Conservation (phyloP, 2,888 invertebrate species). For the Scotopteryx bipunctaria region DNA sequence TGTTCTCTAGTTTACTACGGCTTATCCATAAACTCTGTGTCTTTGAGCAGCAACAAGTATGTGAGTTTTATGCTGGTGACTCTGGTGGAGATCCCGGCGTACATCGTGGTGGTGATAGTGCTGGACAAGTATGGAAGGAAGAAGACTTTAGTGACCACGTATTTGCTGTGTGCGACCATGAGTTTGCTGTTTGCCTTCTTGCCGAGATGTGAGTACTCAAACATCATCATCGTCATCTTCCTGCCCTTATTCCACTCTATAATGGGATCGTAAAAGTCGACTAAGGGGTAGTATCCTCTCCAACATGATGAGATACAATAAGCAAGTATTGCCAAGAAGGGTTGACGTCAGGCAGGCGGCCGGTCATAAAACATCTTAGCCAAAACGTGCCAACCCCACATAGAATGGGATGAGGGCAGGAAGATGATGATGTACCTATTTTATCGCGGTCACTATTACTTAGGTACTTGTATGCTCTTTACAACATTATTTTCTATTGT, state of each 20-base stretch:
- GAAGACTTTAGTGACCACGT: conserved; percentile 84
- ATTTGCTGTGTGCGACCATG: conserved; percentile 84
- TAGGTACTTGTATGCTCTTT: no score
- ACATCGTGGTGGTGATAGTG: conserved; percentile 85
- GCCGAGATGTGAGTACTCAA: conserved; percentile 81
- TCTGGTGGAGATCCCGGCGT: conserved; percentile 89
- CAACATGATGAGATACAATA: no score
- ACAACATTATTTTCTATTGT: background rate
- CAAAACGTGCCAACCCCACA: no score
- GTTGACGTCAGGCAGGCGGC: no score
- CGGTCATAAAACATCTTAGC: no score
- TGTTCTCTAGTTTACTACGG: conserved; percentile 92
- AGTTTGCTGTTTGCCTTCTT: conserved; percentile 85
- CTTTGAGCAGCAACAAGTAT: conserved; percentile 89
- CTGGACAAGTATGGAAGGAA: conserved; percentile 87
- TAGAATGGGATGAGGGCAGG: no score
- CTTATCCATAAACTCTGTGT: conserved; percentile 89
- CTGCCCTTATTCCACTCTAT: no score
- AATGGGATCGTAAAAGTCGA: no score
- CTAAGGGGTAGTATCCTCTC: no score
- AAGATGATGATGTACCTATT: no score
- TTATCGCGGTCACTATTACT: background rate
- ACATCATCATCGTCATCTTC: no score
- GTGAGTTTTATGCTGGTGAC: conserved; percentile 88
- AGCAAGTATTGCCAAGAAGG: no score